Percentiles rank a stretch among this genome's conserved stretches.
Evolutionary conservation across 2,113 vertebrate species (phyloP).

Genomic region (Perca schrenkii): DNA sequence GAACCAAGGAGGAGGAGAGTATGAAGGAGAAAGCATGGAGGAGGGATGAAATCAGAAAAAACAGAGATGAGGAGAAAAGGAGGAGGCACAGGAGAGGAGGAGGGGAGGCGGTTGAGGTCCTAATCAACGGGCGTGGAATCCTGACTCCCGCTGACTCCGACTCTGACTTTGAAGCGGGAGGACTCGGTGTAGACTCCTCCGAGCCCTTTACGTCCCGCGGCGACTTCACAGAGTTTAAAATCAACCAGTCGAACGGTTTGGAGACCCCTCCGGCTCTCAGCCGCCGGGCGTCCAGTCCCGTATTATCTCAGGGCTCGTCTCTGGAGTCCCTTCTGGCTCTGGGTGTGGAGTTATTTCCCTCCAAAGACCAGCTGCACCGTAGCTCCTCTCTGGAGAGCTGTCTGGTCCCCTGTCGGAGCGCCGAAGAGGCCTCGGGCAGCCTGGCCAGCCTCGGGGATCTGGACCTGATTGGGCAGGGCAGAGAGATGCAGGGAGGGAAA

Average conservation of each 20-base stretch:
- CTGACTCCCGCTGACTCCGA: constrained; percentile 81
- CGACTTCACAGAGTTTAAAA: constrained; percentile 52
- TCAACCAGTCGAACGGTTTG: constrained; percentile 42
- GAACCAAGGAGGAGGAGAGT: constrained; percentile 35
- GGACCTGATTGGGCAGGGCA: constrained; percentile 11
- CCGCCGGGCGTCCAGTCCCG: constrained; percentile 19
- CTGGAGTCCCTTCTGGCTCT: constrained; percentile 91
- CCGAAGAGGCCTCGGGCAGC: constrained; percentile 86
- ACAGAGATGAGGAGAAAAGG: constrained; percentile 75
- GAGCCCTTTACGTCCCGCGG: constrained; percentile 59
- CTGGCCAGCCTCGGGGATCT: constrained; percentile 82
- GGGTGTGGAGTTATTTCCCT: constrained; percentile 89
- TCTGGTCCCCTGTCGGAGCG: constrained; percentile 87
- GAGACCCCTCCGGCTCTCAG: constrained; percentile 23
- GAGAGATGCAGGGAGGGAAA: neutral
- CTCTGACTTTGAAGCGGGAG: constrained; percentile 61
- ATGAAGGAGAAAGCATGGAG: constrained; percentile 70
- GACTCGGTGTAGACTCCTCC: constrained; percentile 52
- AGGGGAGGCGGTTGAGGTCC: constrained; percentile 87
- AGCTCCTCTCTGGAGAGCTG: constrained; percentile 94
- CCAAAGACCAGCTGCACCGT: constrained; percentile 89
- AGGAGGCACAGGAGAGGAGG: constrained; percentile 81
- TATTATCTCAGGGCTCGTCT: constrained; percentile 89
- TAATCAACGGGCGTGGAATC: constrained; percentile 82
- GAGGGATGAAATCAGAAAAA: constrained; percentile 65